Percentiles rank a stretch among this genome's conserved stretches.
Evolutionary conservation across 1,140 invertebrate genomes (phyloP).

Genomic region (Triops longicaudatus): DNA sequence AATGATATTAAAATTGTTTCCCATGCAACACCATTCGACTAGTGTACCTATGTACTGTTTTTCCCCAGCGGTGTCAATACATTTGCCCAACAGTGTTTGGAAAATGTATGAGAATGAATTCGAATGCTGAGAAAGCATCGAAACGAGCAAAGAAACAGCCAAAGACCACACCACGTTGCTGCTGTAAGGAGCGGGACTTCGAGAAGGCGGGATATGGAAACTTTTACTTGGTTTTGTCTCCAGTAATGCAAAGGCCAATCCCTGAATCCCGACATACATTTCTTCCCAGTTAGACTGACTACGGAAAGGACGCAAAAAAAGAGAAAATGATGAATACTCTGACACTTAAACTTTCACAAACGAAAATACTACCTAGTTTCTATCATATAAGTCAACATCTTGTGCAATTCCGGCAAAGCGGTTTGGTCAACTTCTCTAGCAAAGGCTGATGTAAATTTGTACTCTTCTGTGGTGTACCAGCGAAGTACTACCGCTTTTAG

Average conservation of each 20-base stretch:
- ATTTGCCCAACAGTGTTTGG: neutral
- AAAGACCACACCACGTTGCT: neutral
- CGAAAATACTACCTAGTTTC: neutral
- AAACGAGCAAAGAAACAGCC: neutral
- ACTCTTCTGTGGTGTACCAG: neutral
- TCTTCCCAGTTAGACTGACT: constrained; percentile 5
- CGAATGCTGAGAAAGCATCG: neutral
- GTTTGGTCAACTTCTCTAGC: neutral
- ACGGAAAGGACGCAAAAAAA: neutral
- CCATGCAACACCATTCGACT: neutral
- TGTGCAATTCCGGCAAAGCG: neutral
- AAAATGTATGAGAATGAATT: neutral
- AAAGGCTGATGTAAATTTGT: neutral
- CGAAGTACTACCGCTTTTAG: neutral
- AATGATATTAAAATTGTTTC: neutral
- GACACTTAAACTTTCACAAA: neutral
- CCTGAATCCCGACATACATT: neutral
- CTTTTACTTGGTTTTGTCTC: neutral
- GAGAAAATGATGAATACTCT: neutral
- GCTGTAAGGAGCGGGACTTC: neutral
- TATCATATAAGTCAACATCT: neutral
- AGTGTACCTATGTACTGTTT: neutral
- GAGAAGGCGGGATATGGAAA: neutral
- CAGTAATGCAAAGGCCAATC: neutral
- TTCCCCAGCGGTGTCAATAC: neutral